Conservation (phyloP, 2,113 vertebrate species). For the Amblyopsis rosae region DNA sequence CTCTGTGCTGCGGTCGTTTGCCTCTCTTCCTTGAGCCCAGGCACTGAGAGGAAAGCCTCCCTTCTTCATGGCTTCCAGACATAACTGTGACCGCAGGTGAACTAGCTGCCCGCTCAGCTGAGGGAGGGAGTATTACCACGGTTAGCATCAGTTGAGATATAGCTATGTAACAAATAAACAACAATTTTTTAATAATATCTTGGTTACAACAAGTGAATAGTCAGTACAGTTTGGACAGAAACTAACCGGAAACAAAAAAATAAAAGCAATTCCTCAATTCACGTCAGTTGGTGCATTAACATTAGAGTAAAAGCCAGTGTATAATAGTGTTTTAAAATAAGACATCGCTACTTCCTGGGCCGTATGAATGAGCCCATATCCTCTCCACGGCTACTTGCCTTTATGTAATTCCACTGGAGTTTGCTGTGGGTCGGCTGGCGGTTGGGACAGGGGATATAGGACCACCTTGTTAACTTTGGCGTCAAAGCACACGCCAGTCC, state of each 20-base stretch:
- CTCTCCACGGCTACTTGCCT: constrained; percentile 65
- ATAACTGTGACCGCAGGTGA: constrained; percentile 83
- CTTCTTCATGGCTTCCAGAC: constrained; percentile 78
- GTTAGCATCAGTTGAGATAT: neutral
- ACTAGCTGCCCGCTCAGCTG: constrained; percentile 81
- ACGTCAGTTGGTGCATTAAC: too few relatives aligned
- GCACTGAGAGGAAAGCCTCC: constrained; percentile 31
- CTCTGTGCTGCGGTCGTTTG: neutral
- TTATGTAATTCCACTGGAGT: constrained; percentile 82
- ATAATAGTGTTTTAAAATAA: neutral
- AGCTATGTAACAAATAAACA: neutral
- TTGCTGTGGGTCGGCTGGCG: constrained; percentile 45
- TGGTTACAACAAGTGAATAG: too few relatives aligned
- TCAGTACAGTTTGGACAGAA: too few relatives aligned
- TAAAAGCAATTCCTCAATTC: too few relatives aligned
- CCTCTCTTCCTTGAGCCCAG: neutral
- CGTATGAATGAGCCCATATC: neutral
- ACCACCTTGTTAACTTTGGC: constrained; percentile 71
- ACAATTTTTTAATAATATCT: too few relatives aligned
- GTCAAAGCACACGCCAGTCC: constrained; percentile 80
- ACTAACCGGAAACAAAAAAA: too few relatives aligned
- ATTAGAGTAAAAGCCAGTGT: neutral
- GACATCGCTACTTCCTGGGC: neutral
- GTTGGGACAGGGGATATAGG: constrained; percentile 76
- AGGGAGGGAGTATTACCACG: constrained; percentile 28